These are phyloP conservation scores for Oscheius sp. DNA, from an alignment of 2,888 invertebrate genomes.

Conservation along the genomic window DNA sequence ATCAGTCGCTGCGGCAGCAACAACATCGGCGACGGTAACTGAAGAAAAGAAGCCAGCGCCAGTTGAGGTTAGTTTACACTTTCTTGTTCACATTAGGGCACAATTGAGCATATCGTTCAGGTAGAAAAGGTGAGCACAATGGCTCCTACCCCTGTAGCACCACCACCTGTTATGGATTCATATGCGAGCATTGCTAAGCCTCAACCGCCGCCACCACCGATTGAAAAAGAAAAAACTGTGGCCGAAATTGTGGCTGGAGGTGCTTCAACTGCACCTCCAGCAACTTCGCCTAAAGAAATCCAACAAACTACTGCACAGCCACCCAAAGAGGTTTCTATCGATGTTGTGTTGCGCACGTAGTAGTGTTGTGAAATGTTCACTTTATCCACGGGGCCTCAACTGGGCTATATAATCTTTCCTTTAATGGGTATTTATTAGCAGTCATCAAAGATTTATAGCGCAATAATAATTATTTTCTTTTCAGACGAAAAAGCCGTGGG, in stretches of 20 bases:
- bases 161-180: conserved; percentile 15
- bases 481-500: conserved; percentile 21
- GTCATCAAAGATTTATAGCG: background rate
- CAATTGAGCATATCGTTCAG: background rate
- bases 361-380: background rate
- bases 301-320: background rate
- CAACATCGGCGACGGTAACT: conserved; percentile 2
- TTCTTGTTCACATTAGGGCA: background rate
- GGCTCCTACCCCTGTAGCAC: conserved; percentile 1
- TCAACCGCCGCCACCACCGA: conserved; percentile 1
- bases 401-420: too few relatives aligned
- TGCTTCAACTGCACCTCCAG: background rate
- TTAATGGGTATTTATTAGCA: background rate
- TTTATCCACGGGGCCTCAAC: too few relatives aligned
- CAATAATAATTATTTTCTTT: background rate
- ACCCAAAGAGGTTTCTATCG: conserved; percentile 22
- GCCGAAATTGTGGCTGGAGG: conserved; percentile 25
- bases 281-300: background rate
- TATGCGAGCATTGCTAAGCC: conserved; percentile 20
- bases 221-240: conserved; percentile 20
- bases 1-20: conserved; percentile 10
- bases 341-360: conserved; percentile 3
- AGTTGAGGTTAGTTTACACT: conserved; percentile 16
- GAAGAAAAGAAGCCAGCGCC: conserved; percentile 24
- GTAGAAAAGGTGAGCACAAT: background rate